Conservation (phyloP, 2,797 vertebrate genomes). For the Centropyge bicolor region DNA sequence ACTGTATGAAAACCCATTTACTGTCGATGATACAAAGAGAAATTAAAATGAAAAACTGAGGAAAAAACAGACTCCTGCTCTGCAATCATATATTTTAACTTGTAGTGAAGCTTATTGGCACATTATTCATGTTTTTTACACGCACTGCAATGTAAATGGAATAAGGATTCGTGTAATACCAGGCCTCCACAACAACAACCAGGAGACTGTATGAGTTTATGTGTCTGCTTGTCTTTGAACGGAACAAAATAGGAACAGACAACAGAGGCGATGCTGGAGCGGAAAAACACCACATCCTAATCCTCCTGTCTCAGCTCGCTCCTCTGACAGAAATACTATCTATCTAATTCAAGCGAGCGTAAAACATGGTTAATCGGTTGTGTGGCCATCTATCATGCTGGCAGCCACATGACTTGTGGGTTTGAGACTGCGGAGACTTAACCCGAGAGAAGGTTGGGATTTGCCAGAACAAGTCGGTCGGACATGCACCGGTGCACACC, state of each 20-base stretch:
- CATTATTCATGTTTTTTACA: conserved; percentile 14
- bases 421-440: conserved; percentile 39
- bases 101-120: neutral
- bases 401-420: conserved; percentile 54
- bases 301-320: conserved; percentile 49
- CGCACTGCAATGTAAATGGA: conserved; percentile 1
- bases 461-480: conserved; percentile 45
- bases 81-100: neutral
- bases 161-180: neutral
- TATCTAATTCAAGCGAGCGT: conserved; percentile 66
- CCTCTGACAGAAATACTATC: conserved; percentile 66
- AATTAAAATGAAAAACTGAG: too few relatives aligned
- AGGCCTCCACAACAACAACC: neutral
- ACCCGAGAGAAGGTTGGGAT: conserved; percentile 27
- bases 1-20: conserved; percentile 9
- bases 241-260: conserved; percentile 40
- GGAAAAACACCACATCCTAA: conserved; percentile 48
- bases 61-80: too few relatives aligned
- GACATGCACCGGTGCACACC: conserved; percentile 15
- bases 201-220: conserved; percentile 11
- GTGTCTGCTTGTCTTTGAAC: conserved; percentile 30
- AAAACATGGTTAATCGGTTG: conserved; percentile 71
- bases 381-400: conserved; percentile 70
- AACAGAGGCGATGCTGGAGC: conserved; percentile 20
- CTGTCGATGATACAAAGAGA: too few relatives aligned